Evolutionary conservation across 2,113 vertebrate genomes (phyloP), one percentile per base, ranked within the genome.

Genomic region (Phaetusa simplex): DNA sequence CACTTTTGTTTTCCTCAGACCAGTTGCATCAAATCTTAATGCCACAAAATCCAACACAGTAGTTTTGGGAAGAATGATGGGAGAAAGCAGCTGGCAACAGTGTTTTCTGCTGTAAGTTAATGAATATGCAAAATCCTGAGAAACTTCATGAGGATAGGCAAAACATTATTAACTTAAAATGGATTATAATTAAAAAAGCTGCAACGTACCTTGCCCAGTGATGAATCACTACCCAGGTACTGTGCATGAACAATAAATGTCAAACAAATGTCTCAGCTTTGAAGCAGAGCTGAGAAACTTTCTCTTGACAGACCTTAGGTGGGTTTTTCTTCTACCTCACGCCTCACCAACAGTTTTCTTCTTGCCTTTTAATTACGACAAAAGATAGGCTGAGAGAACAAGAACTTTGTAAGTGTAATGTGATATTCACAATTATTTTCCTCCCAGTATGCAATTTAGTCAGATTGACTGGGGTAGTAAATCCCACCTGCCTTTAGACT

Each of bases 401-500:
- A 64, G n/a, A 47, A 13, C 13, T 30, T 82, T 7, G n/a, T 23
- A 67, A 79, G 77, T n/a, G 13, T 8, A 40, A 8, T 38, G 15
- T 26, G 27, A 58, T 45, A 32, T 6, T 53, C 12, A 47, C 2
- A 9, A 14, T 65, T 56, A 45, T 74, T 69, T 74, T 89, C 61
- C 8, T 91, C 8, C 7, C 30, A 66, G 34, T 55, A 9, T 1
- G 1, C 27, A 17, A 36, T 0, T 5, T 62, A 56, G 38, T 17
- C 50, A 38, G 38, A 38, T 38, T 87, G 14, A 36, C 29, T 45
- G 15, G 22, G 8, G 20, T 47, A 52, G 38, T 70, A 56, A 70
- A 76, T 56, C 43, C 21, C 8, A 50, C 22, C 53, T 77, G 49
- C 29, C 29, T 90, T 56, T 64, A 34, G 29, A 22, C 6, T 34